A percentile compares a stretch with the other conserved stretches of the same genome.
These are phyloP conservation scores for Tryphoninae sp. DNA, from an alignment of 2,888 invertebrate species.

Conservation along the genomic window DNA sequence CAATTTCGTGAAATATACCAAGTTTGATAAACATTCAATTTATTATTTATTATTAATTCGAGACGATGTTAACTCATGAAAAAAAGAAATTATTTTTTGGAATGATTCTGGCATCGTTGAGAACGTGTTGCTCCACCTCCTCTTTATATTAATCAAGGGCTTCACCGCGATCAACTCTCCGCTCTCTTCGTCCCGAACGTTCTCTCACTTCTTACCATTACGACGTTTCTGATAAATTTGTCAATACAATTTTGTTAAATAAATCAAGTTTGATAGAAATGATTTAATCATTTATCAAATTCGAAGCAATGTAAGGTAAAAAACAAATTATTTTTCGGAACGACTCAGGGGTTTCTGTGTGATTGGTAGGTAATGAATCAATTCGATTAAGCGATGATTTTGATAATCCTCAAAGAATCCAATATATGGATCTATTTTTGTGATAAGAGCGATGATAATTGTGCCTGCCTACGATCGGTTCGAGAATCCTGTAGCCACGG, in stretches of 20 bases:
- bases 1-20: neutral
- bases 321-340: no score
- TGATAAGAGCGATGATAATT: neutral
- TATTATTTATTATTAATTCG: no score
- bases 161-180: constrained; percentile 33
- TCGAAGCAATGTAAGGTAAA: no score
- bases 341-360: no score
- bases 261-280: neutral
- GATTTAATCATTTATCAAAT: no score
- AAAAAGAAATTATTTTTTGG: no score
- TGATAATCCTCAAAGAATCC: no score
- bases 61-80: no score
- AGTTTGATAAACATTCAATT: neutral
- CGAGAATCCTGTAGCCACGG: neutral
- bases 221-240: neutral
- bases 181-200: constrained; percentile 5
- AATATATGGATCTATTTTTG: no score
- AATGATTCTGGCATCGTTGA: neutral
- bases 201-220: neutral
- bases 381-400: no score
- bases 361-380: no score
- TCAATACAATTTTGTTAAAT: neutral
- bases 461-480: neutral
- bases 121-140: constrained; percentile 61
- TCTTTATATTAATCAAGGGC: constrained; percentile 53